Base-by-base conservation (phyloP, 2,113 vertebrate genomes). In the Haplochromis vanheusdeni region DNA sequence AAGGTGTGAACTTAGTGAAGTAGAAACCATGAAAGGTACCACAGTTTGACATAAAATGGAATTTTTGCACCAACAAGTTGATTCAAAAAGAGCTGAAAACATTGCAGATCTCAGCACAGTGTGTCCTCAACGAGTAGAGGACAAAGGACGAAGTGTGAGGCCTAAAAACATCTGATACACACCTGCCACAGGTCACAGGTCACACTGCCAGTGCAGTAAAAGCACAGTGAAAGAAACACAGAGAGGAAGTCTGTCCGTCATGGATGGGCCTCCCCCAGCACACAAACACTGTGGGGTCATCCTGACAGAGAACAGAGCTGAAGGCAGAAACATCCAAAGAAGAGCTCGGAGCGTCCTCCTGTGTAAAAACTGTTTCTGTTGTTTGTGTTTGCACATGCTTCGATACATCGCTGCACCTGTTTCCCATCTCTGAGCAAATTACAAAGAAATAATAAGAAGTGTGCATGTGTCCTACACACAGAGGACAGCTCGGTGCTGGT, bases 401-500 rank as follows among this genome's bases (percentile, higher is more conserved):
- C 5, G 17, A 35, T 62, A 5, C 11, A n/a, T 35, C 2, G 9
- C 58, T 65, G 31, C 60, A 37, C 31, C 60, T 0, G 17, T 37
- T 62, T 65, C 4, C 17, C 31, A 37, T 2, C 17, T 65, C 31
- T 37, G 9, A 65, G 60, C 17, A 65, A 65, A 65, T 65, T 19
- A 3, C 58, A 62, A 33, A 62, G 58, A 62, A 35, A 62, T 6
- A 33, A 62, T 3, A 35, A 65, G 6, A n/a, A 65, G 33, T 65
- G 60, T n/a, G 28, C 26, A 28, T 33, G 56, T 60, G 58, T 62
- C 16, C 58, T n/a, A n/a, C 9, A 33, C 9, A 3, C 0, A 21
- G 60, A 65, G 4, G 31, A 35, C 31, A 1, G 60, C 10, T n/a
- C 0, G 0, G 60, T 12, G 60, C 2, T 2, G 60, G 62, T 0